phyloP scores from a whole-genome alignment of 2,888 invertebrate species.

The Linnaemya vulpina region DNA sequence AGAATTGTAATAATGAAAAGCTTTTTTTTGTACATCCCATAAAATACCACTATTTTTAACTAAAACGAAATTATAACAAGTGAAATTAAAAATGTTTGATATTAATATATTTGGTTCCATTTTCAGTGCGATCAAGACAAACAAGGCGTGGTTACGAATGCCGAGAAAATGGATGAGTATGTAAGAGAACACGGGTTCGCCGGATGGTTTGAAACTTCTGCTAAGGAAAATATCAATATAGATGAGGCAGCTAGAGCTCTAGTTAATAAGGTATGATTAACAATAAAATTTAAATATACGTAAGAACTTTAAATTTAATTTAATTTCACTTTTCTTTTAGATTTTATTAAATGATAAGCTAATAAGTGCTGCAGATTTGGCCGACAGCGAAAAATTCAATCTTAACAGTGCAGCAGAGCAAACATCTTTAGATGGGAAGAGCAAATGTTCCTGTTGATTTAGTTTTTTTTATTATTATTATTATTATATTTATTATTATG shows the following conservation, averaged over 20 bases:
- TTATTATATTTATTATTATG: neutral
- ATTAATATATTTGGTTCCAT: neutral
- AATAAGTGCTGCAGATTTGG: constrained; percentile 87
- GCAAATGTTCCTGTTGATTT: constrained; percentile 81
- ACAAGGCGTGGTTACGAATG: constrained; percentile 92
- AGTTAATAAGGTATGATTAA: constrained; percentile 90
- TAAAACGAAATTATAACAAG: too few relatives aligned
- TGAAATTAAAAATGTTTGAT: neutral
- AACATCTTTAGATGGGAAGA: constrained; percentile 77
- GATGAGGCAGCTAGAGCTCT: constrained; percentile 96
- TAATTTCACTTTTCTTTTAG: constrained; percentile 82
- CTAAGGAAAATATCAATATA: constrained; percentile 97
- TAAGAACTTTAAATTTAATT: neutral
- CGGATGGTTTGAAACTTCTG: constrained; percentile 98
- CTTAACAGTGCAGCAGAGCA: constrained; percentile 84
- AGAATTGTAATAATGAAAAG: too few relatives aligned
- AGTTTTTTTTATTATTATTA: neutral
- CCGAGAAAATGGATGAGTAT: constrained; percentile 95
- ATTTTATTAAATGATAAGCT: constrained; percentile 91
- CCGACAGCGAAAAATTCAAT: constrained; percentile 88
- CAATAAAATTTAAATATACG: neutral
- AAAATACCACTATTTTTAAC: too few relatives aligned
- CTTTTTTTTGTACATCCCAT: too few relatives aligned
- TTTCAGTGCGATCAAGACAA: constrained; percentile 94
- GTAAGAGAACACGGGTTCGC: constrained; percentile 96